Evolutionary conservation across 1,140 invertebrate genomes (phyloP).

Genomic region (Aphelenchoides besseyi): DNA sequence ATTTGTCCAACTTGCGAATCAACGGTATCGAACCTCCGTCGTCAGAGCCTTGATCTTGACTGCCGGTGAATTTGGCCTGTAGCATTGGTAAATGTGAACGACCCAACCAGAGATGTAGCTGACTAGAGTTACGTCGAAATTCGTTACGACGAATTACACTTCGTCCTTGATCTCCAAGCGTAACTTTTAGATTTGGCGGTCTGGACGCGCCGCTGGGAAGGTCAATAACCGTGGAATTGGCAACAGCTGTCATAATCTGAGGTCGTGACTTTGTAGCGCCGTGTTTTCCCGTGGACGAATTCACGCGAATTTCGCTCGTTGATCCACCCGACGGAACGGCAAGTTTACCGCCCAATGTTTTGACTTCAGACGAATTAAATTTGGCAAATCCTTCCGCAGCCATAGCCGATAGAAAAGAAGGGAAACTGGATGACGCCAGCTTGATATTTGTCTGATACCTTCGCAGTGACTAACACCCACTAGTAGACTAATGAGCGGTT

Average conservation of each 20-base stretch:
- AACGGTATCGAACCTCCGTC: conserved; percentile 31
- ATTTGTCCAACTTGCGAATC: conserved; percentile 55
- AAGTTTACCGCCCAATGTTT: too few species aligned
- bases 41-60: conserved; percentile 26
- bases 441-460: conserved; percentile 5
- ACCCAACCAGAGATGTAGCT: background rate
- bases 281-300: background rate
- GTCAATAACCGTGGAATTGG: background rate
- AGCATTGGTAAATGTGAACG: conserved; percentile 12
- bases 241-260: background rate
- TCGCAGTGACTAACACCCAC: too few species aligned
- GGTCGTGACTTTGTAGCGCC: background rate
- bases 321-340: background rate
- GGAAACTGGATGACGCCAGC: conserved; percentile 19
- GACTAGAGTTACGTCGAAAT: conserved; percentile 16
- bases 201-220: background rate
- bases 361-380: background rate
- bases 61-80: conserved; percentile 27
- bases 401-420: conserved; percentile 13
- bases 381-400: background rate
- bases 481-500: background rate
- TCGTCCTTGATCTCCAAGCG: background rate
- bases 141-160: background rate
- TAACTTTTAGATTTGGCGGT: background rate
- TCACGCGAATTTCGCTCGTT: background rate